Percentiles rank a stretch among this genome's conserved stretches.
phyloP scores from a whole-genome alignment of 2,113 vertebrate genomes.

The Apteryx mantelli region DNA sequence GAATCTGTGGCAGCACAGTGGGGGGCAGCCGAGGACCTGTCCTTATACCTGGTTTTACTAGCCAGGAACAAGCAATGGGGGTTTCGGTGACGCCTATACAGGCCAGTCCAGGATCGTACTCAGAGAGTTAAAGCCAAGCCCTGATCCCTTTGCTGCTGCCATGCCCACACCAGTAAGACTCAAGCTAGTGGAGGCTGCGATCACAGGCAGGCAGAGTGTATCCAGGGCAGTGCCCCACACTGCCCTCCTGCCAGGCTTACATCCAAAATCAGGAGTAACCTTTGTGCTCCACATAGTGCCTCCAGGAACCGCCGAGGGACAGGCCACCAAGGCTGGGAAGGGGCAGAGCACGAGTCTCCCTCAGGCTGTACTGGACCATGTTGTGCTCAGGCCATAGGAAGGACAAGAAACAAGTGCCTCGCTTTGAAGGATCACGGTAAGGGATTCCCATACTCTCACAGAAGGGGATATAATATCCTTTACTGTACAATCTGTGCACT shows the following conservation, averaged over 20 bases:
- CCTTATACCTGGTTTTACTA: background rate
- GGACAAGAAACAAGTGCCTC: background rate
- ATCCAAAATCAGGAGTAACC: background rate
- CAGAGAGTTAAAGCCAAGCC: background rate
- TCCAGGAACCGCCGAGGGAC: background rate
- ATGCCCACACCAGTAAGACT: background rate
- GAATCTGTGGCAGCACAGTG: background rate
- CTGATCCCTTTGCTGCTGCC: background rate
- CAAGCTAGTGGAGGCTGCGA: no score
- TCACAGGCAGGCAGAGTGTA: fast-evolving
- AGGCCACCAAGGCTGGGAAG: background rate
- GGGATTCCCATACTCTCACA: background rate
- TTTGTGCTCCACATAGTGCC: background rate
- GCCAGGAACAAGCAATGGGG: background rate
- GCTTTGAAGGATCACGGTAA: background rate
- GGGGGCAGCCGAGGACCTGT: background rate
- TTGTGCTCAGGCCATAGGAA: background rate
- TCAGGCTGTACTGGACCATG: background rate
- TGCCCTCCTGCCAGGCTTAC: background rate
- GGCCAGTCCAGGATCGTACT: background rate
- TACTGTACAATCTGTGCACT: background rate
- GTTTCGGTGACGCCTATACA: background rate
- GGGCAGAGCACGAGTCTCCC: background rate
- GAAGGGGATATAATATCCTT: background rate
- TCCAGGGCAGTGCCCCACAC: background rate